A percentile compares a stretch with the other conserved stretches of the same genome.
Conservation (phyloP, 2,113 vertebrate species). For the Bubo scandiacus region DNA sequence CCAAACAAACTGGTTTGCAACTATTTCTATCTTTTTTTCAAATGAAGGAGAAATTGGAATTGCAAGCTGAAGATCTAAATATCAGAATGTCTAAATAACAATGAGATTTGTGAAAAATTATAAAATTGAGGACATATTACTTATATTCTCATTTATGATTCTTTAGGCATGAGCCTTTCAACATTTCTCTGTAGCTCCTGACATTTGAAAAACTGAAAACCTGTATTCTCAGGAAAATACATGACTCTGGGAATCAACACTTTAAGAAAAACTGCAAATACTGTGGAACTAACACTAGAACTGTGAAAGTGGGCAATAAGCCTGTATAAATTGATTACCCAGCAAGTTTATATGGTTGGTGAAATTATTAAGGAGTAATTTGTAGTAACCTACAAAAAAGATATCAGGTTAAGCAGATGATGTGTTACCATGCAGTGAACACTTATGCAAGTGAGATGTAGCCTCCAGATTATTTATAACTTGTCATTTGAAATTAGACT, state of each 20-base stretch:
- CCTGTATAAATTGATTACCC: constrained; percentile 14
- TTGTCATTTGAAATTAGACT: neutral
- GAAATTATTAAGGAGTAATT: constrained; percentile 21
- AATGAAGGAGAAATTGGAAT: neutral
- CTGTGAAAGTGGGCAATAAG: neutral
- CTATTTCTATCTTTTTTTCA: neutral
- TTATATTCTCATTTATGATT: neutral
- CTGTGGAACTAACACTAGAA: neutral
- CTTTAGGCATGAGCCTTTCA: neutral
- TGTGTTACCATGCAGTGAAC: neutral
- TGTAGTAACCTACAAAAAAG: neutral
- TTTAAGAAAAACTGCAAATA: neutral
- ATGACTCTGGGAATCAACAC: neutral
- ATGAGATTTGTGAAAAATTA: neutral
- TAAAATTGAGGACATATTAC: neutral
- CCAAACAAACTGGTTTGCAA: neutral
- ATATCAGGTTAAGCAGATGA: neutral
- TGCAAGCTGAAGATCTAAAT: neutral
- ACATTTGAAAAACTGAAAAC: neutral
- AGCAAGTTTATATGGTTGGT: neutral
- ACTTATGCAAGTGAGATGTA: neutral
- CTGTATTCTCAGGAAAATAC: neutral
- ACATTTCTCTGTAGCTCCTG: neutral
- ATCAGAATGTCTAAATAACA: neutral
- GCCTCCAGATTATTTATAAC: neutral